Conservation (phyloP, 2,888 invertebrate species). For the Zaprionus lineosus region DNA sequence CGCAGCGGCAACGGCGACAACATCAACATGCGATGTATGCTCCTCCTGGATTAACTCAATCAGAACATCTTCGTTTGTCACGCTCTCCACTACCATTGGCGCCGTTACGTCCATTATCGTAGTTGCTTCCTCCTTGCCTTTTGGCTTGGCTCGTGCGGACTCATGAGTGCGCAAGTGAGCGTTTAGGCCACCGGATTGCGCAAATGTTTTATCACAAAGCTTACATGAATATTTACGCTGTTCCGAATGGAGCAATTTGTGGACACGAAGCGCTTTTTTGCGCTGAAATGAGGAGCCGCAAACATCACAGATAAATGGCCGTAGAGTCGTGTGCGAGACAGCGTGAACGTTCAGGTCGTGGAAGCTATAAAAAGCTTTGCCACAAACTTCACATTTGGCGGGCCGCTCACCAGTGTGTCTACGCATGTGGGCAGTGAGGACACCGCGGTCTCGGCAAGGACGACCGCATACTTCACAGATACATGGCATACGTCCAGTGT, state of each 20-base stretch:
- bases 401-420: slow-evolving; percentile 78
- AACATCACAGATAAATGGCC: slow-evolving; percentile 74
- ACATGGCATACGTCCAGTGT: slow-evolving; percentile 75
- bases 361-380: slow-evolving; percentile 77
- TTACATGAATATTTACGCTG: slow-evolving; percentile 78
- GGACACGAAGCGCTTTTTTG: slow-evolving; percentile 80
- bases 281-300: slow-evolving; percentile 80
- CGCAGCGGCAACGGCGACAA: slow-evolving; percentile 32
- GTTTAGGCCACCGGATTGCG: slow-evolving; percentile 80
- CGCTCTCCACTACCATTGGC: neutral
- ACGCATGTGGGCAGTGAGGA: slow-evolving; percentile 79
- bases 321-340: slow-evolving; percentile 76
- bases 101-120: neutral
- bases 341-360: slow-evolving; percentile 81
- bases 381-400: slow-evolving; percentile 77
- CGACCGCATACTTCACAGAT: slow-evolving; percentile 79
- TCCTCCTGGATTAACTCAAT: slow-evolving; percentile 30
- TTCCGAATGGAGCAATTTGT: slow-evolving; percentile 77
- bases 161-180: slow-evolving; percentile 79
- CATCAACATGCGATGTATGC: slow-evolving; percentile 28
- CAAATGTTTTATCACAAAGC: slow-evolving; percentile 78
- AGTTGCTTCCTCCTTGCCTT: slow-evolving; percentile 3
- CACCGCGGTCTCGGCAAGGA: slow-evolving; percentile 77
- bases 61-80: slow-evolving; percentile 4
- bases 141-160: slow-evolving; percentile 18